A percentile compares a stretch with the other conserved stretches of the same genome.
These are phyloP conservation scores for Tonatia bakeri DNA, from an alignment of 2,113 vertebrate genomes.

Conservation along the genomic window DNA sequence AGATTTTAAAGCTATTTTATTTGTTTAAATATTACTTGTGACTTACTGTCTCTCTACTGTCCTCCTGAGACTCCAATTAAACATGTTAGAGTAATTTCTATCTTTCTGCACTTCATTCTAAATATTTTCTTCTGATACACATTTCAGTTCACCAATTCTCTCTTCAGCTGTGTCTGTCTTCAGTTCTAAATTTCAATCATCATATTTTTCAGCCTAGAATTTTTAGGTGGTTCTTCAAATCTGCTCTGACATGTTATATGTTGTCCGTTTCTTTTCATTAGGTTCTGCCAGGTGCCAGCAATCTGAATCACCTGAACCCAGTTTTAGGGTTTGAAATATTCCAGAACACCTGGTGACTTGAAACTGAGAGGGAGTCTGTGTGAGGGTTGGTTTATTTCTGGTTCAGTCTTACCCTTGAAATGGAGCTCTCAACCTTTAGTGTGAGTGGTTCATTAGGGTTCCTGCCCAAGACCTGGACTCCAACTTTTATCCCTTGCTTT, in stretches of 20 bases:
- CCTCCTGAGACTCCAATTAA: neutral
- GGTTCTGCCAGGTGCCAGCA: neutral
- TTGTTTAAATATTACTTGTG: neutral
- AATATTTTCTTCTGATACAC: neutral
- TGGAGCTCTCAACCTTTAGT: neutral
- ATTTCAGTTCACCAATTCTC: neutral
- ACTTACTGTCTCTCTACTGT: neutral
- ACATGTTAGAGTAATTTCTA: neutral
- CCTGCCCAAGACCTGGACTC: neutral
- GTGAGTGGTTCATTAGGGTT: neutral
- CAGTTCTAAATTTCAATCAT: neutral
- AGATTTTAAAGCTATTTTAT: neutral
- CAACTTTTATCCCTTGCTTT: neutral
- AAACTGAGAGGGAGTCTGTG: neutral
- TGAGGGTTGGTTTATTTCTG: neutral
- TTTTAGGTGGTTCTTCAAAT: neutral
- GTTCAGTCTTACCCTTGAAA: neutral
- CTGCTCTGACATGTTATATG: neutral
- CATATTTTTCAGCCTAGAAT: neutral
- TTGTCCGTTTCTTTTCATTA: neutral
- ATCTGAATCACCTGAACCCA: neutral
- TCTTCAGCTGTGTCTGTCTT: neutral
- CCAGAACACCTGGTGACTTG: neutral
- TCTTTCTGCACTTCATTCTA: neutral
- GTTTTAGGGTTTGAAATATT: neutral